Evolutionary conservation across 1,140 invertebrate species (phyloP), one percentile per base, ranked within the genome.

Genomic region (Trichogramma pretiosum): DNA sequence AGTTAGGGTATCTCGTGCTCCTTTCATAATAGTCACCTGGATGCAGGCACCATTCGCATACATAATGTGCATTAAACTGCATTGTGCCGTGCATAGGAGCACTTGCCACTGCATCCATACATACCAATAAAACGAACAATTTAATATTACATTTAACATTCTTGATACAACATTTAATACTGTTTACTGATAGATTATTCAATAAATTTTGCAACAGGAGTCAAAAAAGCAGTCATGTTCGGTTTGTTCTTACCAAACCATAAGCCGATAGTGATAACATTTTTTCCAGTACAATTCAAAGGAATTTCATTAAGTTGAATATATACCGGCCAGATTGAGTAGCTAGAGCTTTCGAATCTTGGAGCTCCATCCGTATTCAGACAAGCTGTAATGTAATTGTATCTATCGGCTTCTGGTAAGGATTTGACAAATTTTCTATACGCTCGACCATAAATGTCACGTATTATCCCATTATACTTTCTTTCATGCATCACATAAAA

Each of bases 61-160:
- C 50, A 24, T 30, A 43, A 34, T 47, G 26, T 3, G 23, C 44
- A 34, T 52, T 52, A 22, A 10, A 52, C 26, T 46, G 50, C 2
- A 9, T 21, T 3, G 21, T 26, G 2, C 39, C 39, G 10, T 40
- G 22, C 16, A 40, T 40, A 17, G 22, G 22, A n/a, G 22, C 22
- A 7, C 38, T 23, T 1, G 38, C 38, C 4, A 40, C 38, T 26
- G 38, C 13, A 26, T 40, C 38, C 10, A 40, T 24, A 7, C 22
- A 24, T 11, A 13, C 24, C 17, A 18, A n/a, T 4, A 24, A 10
- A 8, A 26, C n/a, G 24, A 14, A 28, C 2, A 40, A n/a, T 24
- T 40, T 23, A 8, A 40, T 5, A n/a, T 26, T 8, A 11, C 10
- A 14, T 28, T 40, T 2, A 17, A 26, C 14, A 14, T 14, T 14